phyloP scores from a whole-genome alignment of 2,797 vertebrate genomes.

The Cygnus olor region DNA sequence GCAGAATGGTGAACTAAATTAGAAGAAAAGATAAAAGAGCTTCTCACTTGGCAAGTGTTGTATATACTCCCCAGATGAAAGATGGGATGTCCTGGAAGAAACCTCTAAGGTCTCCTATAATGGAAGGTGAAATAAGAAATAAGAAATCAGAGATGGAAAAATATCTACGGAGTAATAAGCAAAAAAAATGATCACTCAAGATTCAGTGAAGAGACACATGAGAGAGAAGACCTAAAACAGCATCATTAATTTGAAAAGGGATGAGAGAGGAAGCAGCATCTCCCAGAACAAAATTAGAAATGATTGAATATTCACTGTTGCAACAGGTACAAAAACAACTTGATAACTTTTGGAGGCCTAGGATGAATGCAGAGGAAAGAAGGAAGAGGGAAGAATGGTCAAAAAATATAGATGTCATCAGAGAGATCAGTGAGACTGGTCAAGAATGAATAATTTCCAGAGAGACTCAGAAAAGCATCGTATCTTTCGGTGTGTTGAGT shows the following conservation, averaged over 20 bases:
- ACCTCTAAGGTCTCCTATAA: not conserved
- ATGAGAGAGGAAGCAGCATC: not conserved
- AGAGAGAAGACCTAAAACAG: not conserved
- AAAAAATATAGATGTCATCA: not conserved
- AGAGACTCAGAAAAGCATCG: not conserved
- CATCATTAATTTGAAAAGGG: not conserved
- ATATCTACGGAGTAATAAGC: not conserved
- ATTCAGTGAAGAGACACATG: accelerated
- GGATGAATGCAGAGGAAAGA: not conserved
- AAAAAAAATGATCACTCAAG: not conserved
- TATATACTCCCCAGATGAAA: not conserved
- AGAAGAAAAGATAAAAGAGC: not conserved
- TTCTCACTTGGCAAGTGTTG: not conserved
- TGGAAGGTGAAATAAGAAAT: not conserved
- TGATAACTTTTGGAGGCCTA: not conserved
- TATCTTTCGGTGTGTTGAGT: not conserved
- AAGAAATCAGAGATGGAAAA: not conserved
- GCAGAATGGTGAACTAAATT: not conserved
- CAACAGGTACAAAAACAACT: not conserved
- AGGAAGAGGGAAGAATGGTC: not conserved
- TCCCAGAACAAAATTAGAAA: not conserved
- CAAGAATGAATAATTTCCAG: not conserved
- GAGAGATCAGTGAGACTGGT: not conserved
- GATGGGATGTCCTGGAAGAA: accelerated
- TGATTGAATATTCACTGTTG: not conserved